Conservation (phyloP, 2,888 invertebrate species). For the Stenoptilia bipunctidactyla region DNA sequence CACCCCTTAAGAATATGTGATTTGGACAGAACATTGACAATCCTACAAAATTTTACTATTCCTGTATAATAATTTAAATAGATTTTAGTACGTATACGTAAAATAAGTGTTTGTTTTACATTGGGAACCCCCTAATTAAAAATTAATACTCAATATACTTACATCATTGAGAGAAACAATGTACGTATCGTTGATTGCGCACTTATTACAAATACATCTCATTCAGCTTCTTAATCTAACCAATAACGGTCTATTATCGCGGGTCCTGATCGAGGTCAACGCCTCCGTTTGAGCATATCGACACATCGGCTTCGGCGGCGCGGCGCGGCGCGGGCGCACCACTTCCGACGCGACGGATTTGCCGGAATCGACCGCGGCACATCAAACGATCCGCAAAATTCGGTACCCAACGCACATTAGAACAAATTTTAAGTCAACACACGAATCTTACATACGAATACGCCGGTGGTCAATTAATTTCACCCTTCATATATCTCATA, state of each 20-base stretch:
- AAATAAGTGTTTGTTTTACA: no score
- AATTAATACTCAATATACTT: no score
- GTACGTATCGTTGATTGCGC: not conserved
- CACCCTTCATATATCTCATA: not conserved
- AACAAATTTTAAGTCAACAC: conserved; percentile 50
- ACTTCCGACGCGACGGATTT: conserved; percentile 72
- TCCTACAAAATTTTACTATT: no score
- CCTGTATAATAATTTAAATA: no score
- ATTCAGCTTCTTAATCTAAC: conserved; percentile 40
- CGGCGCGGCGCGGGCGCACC: conserved; percentile 53
- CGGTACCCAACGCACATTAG: conserved; percentile 69
- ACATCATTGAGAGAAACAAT: not conserved
- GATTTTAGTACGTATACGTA: no score
- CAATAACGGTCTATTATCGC: conserved; percentile 47
- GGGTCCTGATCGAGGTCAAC: conserved; percentile 59
- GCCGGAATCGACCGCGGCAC: conserved; percentile 70
- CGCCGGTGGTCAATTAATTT: not conserved
- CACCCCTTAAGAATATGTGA: no score
- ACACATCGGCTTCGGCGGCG: conserved; percentile 32
- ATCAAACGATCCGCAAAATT: conserved; percentile 66
- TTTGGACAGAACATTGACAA: no score
- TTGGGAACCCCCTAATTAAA: no score
- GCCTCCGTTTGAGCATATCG: conserved; percentile 58
- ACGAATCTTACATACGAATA: conserved; percentile 54
- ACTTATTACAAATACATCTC: conserved; percentile 17